phyloP scores from a whole-genome alignment of 2,888 invertebrate species.

The Mesorhabditis belari region DNA sequence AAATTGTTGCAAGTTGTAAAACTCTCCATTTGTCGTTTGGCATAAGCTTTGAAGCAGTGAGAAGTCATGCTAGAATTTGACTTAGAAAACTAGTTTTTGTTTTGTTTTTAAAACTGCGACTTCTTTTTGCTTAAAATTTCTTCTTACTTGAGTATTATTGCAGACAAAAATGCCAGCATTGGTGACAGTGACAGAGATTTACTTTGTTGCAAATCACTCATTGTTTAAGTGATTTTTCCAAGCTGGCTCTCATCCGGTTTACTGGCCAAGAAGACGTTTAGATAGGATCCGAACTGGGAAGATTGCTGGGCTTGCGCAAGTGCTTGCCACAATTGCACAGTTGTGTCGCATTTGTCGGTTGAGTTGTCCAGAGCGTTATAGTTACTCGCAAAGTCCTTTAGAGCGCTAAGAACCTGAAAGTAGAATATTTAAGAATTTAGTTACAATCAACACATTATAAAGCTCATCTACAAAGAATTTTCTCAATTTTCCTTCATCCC shows the following conservation, averaged over 20 bases:
- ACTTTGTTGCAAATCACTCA: background rate
- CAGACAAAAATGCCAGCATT: background rate
- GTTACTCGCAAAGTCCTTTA: constrained; percentile 7
- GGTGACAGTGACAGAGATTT: background rate
- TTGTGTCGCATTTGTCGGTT: background rate
- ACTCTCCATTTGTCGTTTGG: background rate
- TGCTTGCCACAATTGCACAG: constrained; percentile 21
- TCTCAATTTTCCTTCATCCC: too few relatives aligned
- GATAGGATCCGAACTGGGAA: constrained; percentile 19
- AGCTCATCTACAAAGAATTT: too few relatives aligned
- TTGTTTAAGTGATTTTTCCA: background rate
- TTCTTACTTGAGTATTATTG: background rate
- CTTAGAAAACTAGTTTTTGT: too few relatives aligned
- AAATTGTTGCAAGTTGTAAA: background rate
- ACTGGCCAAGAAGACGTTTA: constrained; percentile 26
- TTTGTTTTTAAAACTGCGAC: too few relatives aligned
- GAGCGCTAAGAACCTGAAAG: constrained; percentile 10
- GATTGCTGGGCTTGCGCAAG: constrained; percentile 16
- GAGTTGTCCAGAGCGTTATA: background rate
- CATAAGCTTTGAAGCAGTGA: background rate
- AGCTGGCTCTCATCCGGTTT: background rate
- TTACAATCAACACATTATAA: background rate
- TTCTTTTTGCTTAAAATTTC: too few relatives aligned
- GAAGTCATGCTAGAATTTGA: too few relatives aligned
- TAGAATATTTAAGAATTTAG: too few relatives aligned